These are phyloP conservation scores for Cololabis saira DNA, from an alignment of 2,113 vertebrate genomes.

Conservation along the genomic window DNA sequence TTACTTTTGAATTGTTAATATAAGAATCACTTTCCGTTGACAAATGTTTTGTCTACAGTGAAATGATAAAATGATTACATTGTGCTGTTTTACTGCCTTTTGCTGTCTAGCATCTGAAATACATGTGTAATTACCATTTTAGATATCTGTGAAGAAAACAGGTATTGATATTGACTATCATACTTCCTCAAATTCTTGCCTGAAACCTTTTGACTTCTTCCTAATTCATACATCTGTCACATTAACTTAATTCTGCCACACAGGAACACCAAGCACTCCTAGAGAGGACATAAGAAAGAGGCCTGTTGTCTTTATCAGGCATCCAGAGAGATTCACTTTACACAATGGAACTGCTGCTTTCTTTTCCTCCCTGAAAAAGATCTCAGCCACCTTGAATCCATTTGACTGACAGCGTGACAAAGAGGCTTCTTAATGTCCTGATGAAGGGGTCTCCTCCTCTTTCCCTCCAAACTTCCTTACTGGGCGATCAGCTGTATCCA, in stretches of 20 bases:
- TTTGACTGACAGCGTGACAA: constrained; percentile 90
- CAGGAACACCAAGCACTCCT: constrained; percentile 35
- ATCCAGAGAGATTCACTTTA: constrained; percentile 54
- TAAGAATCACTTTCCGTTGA: too few species aligned
- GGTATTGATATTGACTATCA: background rate
- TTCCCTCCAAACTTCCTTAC: constrained; percentile 86
- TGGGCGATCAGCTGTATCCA: constrained; percentile 90
- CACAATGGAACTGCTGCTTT: constrained; percentile 70
- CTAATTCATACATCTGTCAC: constrained; percentile 47
- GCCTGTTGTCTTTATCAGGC: constrained; percentile 65
- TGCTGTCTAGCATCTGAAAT: too few species aligned
- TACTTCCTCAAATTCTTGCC: background rate
- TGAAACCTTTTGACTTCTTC: background rate
- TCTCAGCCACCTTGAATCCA: constrained; percentile 70
- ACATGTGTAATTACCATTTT: too few species aligned
- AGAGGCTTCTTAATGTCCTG: constrained; percentile 84
- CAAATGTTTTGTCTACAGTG: too few species aligned
- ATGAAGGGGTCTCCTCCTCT: constrained; percentile 83
- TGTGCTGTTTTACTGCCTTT: too few species aligned
- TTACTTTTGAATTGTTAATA: too few species aligned
- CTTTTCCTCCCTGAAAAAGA: constrained; percentile 67
- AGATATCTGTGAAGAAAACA: background rate
- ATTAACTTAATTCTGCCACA: constrained; percentile 58
- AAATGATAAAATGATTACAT: too few species aligned
- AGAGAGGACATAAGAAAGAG: constrained; percentile 64